Evolutionary conservation across 30 jellyfish, hydroid and myxozoan species (phyloP), one percentile per base, ranked within the genome.

Genomic region (Sanderia malayensis): DNA sequence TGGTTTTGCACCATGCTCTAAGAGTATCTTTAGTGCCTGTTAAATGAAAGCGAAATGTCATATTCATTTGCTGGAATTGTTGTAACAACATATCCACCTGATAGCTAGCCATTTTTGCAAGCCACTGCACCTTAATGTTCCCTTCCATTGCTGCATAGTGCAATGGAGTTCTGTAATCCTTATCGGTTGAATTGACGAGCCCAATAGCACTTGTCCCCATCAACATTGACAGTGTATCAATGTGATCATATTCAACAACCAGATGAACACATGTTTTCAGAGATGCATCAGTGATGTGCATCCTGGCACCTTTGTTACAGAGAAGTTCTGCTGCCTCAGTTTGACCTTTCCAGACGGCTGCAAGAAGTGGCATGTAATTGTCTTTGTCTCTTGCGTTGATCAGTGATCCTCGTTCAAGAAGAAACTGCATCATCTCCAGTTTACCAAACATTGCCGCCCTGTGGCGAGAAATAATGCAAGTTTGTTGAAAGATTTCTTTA

Each of bases 321-420:
- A 92, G 84, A 58, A 46, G 61, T 27, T 71, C 46, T 6, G 76
- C 98, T 46, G 94, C 80, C 17, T 84, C 96, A 26, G 87, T 73
- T 53, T 92, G 98, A 8, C 98, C 98, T 44, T 84, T 92, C 95
- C 95, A 84, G 18, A 86, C 95, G 18, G 98, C 96, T 23, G 84
- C 74, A 11, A 92, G 83, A 10, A 92, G 85, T n/a, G 98, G 96
- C 0, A 96, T 92, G 88, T 69, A 92, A 24, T 71, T 74, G 46
- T 92, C 96, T 20, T 31, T 58, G 60, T 92, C 96, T 46, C 86
- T 92, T 0, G 87, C 75, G 61, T 85, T 71, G 61, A 92, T 53
- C 18, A 34, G 61, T 37, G 96, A 95, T 4, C 96, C 98, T 37
- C 44, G 52, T 68, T 92, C 87, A 20, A 80, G 64, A 7, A 92